phyloP scores from a whole-genome alignment of 2,113 vertebrate species.

The Microtus montanus region DNA sequence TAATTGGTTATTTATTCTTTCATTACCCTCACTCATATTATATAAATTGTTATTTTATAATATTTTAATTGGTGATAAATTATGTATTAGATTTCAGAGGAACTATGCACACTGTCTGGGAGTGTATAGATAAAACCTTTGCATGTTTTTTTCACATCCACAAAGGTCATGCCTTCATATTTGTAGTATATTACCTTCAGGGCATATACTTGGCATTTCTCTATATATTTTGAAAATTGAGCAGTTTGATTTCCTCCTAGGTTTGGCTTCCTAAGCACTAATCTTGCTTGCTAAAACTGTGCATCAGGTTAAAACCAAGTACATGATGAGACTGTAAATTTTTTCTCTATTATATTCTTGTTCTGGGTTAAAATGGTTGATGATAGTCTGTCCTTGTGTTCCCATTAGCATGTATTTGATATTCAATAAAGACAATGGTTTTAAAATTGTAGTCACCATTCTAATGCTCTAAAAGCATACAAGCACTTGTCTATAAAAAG shows the following conservation, averaged over 20 bases:
- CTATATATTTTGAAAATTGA: background rate
- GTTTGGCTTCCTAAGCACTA: background rate
- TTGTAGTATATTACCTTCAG: background rate
- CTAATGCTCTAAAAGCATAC: conserved; percentile 35
- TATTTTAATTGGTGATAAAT: background rate
- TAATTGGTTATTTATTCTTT: background rate
- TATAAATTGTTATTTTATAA: background rate
- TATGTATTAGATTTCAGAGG: background rate
- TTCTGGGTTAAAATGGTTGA: background rate
- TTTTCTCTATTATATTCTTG: background rate
- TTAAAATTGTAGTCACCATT: conserved; percentile 31
- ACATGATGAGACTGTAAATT: background rate
- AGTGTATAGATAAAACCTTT: background rate
- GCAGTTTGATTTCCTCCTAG: background rate
- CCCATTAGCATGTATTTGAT: conserved; percentile 15
- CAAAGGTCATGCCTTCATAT: background rate
- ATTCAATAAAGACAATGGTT: conserved; percentile 50
- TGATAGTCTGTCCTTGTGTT: conserved; percentile 39
- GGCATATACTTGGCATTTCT: background rate
- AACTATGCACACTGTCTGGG: background rate
- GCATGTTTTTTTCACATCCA: background rate
- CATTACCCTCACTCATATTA: background rate
- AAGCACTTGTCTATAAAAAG: background rate
- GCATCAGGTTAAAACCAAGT: background rate
- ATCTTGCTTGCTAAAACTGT: background rate